Evolutionary conservation across 2,797 vertebrate species (phyloP), one percentile per base, ranked within the genome.

Genomic region (Xyrichtys novacula): DNA sequence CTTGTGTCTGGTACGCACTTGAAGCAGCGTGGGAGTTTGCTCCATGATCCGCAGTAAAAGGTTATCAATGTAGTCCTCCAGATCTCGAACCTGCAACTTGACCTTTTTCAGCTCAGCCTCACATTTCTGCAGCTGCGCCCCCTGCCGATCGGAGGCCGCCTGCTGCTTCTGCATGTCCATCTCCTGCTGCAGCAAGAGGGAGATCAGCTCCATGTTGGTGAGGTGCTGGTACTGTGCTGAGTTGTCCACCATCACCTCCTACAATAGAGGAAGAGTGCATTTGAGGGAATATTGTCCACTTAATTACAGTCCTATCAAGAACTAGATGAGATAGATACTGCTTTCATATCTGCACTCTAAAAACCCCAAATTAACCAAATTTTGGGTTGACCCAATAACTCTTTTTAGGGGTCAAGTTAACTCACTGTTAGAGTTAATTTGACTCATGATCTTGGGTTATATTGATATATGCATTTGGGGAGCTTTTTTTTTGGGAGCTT

Each of bases 61-160:
- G 80, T 95, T 96, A 93, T 99, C 98, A 0, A 99, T 99, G 92
- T 99, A 99, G 89, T 97, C 95, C 92, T 99, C 98, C 86, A 99
- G 89, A 65, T 98, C 98, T 0, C 91, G 94, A 65, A 98, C 95
- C 26, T 97, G 96, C 40, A 90, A 74, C 15, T 96, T 96, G 73
- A 96, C 93, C 91, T 94, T 96, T 83, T 93, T 94, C 71, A 99
- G 92, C 84, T 99, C 97, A 0, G 91, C 82, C 80, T 98, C 97
- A 0, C 93, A 95, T 83, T 96, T 96, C 52, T 86, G 86, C 82
- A 94, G 86, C 87, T 94, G 76, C 0, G 88, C 86, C 49, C 48
- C 85, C 90, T 94, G 93, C 60, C 59, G 87, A 43, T 91, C 86
- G 0, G 88, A 92, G 47, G 91, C 86, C 3, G 40, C 85, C 71